phyloP scores from a whole-genome alignment of 2,888 invertebrate species.

The Lissonota sp. region DNA sequence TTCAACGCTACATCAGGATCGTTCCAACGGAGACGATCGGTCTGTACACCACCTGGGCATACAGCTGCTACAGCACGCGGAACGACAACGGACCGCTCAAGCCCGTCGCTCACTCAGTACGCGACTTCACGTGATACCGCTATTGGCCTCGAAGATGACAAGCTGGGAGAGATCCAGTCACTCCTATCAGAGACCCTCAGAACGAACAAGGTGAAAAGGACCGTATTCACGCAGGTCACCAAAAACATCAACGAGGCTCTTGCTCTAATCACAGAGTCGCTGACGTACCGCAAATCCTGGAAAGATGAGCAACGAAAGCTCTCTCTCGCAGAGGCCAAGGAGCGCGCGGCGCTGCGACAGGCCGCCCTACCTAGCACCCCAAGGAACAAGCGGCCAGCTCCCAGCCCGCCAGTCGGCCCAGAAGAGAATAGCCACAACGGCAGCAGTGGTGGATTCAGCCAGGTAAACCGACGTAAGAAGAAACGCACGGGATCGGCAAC shows the following conservation, averaged over 20 bases:
- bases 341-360: slow-evolving; percentile 4
- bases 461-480: not conserved
- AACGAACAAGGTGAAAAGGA: slow-evolving; percentile 1
- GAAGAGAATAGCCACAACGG: not conserved
- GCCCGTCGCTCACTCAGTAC: not conserved
- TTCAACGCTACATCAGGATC: too few relatives aligned
- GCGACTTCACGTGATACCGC: slow-evolving; percentile 1
- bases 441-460: not conserved
- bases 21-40: too few relatives aligned
- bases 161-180: slow-evolving; percentile 6
- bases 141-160: not conserved
- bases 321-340: slow-evolving; percentile 3
- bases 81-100: too few relatives aligned
- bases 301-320: slow-evolving; percentile 6
- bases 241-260: slow-evolving; percentile 10
- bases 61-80: too few relatives aligned
- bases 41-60: too few relatives aligned
- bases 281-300: slow-evolving; percentile 16
- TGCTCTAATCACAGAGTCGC: slow-evolving; percentile 9
- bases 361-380: not conserved
- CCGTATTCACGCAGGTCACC: slow-evolving; percentile 10
- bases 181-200: not conserved
- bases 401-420: not conserved
- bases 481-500: not conserved
- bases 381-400: not conserved